Base-by-base conservation (phyloP, 2,888 invertebrate genomes). In the Melanchra persicariae region DNA sequence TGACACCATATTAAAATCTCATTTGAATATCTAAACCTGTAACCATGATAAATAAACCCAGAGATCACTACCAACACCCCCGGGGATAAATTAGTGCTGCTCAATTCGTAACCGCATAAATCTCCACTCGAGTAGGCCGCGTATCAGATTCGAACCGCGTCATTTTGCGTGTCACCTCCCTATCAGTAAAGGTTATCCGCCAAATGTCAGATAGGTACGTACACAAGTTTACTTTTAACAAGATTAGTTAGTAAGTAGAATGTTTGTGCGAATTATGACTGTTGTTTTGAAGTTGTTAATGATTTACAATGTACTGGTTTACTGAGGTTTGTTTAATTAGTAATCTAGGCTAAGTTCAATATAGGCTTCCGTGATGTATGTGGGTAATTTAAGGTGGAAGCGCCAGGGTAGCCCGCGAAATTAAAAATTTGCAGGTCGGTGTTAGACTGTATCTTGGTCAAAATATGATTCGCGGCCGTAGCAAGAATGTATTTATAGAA, bases 131-230 rank as follows among this genome's bases (percentile, higher is more conserved):
- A n/a, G 43, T 19, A 22, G 26, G 26, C 22, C 2, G n/a, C 15
- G 26, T 60, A 60, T 80, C 77, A 40, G 52, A 24, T 80, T 80
- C 51, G 10, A 51, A 22, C 47, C 67, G 40, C 15, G 24, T 51
- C 26, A 49, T 59, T 37, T 79, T 64, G 51, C 62, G 52, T 51
- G 54, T 47, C 47, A 45, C 43, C 49, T 51, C 37, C 37, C 40
- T 73, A 73, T 73, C 77, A 12, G 49, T 12, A 10, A 12, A 30
- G 72, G 77, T 77, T 73, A 76, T 68, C 72, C 15, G 30, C 22
- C 24, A 52, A 58, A 69, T 77, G 73, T 68, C 73, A 77, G 51
- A 52, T n/a, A 37, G 22, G 5, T 49, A 26, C 30, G 8, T 34
- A 77, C 22, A 52, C 26, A n/a, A 45, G 67, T 66, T 57, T 12